Evolutionary conservation across 2,888 invertebrate genomes (phyloP), one percentile per base, ranked within the genome.

Genomic region (Eristalis arbustorum): DNA sequence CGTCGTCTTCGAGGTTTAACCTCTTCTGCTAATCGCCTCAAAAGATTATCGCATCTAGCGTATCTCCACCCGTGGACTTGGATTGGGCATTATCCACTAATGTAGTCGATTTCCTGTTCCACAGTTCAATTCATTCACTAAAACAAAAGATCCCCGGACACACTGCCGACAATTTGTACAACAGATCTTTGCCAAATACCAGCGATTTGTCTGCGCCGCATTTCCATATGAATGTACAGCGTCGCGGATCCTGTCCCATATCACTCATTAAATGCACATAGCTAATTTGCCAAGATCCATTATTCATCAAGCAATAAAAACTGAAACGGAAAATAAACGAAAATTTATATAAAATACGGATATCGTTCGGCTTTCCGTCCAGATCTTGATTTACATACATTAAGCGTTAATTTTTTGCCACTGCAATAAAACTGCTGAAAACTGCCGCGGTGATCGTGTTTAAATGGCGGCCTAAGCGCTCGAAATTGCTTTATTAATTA

Each of bases 361-460:
- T 71, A 61, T 71, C 40, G 49, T 49, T 49, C 10, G 28, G 49
- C 28, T 28, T 49, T 34, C 3, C 25, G 56, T 22, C 23, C 10
- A 23, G 56, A 64, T 37, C 40, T 40, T 11, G 63, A 69, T 78
- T 71, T 37, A 31, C 77, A 71, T 63, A 67, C 22, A 28, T 23
- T 37, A 68, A 78, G 57, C 63, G 63, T 63, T 22, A 78, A 78
- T 75, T 59, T 66, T 67, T 74, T 68, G 71, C 62, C 23, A 31
- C 56, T 78, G 79, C 84, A 68, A 80, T 80, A 76, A 80, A 84
- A 75, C 56, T 67, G 62, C 13, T 76, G 72, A 80, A n/a, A n/a
- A n/a, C n/a, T n/a, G n/a, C 76, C 72, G 75, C 72, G 49, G 18
- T 49, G 49, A 49, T 80, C 72, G 75, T 76, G 74, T 84, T 72